These are phyloP conservation scores for Chaetops frenatus DNA, from an alignment of 2,113 vertebrate species.

Conservation along the genomic window DNA sequence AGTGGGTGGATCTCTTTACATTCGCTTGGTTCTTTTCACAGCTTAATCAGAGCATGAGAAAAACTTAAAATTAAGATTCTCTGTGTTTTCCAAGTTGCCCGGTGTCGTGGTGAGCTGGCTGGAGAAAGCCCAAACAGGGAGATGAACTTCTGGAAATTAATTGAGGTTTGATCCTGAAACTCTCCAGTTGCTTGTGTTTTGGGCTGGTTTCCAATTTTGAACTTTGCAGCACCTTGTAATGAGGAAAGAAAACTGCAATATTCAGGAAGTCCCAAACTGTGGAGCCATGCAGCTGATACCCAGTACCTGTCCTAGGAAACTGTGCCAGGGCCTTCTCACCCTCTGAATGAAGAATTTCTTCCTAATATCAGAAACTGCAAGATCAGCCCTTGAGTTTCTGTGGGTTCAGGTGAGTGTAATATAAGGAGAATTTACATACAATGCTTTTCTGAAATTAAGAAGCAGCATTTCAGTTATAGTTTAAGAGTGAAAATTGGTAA, in stretches of 20 bases:
- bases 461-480: neutral
- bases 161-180: neutral
- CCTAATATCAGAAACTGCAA: neutral
- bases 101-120: rapidly evolving
- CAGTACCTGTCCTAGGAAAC: neutral
- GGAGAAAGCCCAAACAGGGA: neutral
- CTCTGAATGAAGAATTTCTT: neutral
- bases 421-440: neutral
- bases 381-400: neutral
- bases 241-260: neutral
- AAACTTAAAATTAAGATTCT: neutral
- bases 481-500: neutral
- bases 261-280: neutral
- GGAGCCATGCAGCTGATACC: neutral
- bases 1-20: slow-evolving; percentile 6
- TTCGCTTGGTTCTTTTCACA: neutral
- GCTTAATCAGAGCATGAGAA: neutral
- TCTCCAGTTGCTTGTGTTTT: neutral
- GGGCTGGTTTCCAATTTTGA: neutral
- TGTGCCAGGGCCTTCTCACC: neutral
- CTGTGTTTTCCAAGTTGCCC: neutral
- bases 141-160: neutral
- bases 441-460: neutral
- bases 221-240: neutral
- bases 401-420: neutral